These are phyloP conservation scores for Acinonyx jubatus DNA, from an alignment of 2,113 vertebrate species.

Conservation along the genomic window DNA sequence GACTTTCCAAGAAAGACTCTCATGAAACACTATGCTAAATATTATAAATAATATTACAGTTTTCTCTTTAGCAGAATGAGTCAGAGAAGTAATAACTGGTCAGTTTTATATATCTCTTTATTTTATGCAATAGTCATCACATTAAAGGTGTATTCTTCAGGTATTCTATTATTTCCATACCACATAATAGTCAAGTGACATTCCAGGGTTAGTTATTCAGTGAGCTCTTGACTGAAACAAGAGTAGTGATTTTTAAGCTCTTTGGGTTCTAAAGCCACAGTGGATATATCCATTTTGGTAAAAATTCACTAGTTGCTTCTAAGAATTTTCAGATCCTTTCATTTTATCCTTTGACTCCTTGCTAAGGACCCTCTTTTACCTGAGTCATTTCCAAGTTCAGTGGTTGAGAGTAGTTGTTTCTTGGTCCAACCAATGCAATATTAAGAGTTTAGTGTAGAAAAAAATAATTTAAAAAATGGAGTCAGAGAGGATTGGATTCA, in stretches of 20 bases:
- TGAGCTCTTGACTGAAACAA: background rate
- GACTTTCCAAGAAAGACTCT: background rate
- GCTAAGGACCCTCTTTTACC: background rate
- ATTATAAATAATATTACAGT: background rate
- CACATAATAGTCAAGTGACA: background rate
- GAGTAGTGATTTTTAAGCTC: background rate
- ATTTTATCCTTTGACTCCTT: background rate
- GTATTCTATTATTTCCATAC: background rate
- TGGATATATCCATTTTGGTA: background rate
- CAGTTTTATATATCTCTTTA: background rate
- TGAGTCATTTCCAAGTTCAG: background rate
- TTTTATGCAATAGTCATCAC: background rate
- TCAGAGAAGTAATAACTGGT: background rate
- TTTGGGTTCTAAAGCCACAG: background rate
- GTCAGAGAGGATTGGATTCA: background rate
- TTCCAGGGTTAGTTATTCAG: background rate
- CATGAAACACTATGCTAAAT: background rate
- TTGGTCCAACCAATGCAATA: background rate
- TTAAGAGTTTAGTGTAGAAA: background rate
- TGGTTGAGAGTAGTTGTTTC: background rate
- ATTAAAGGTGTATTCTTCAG: background rate
- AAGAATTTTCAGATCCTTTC: background rate
- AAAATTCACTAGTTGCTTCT: background rate
- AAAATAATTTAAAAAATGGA: background rate
- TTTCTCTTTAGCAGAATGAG: conserved; percentile 19